Base-by-base conservation (phyloP, 2,797 vertebrate genomes). In the Tapera naevia region DNA sequence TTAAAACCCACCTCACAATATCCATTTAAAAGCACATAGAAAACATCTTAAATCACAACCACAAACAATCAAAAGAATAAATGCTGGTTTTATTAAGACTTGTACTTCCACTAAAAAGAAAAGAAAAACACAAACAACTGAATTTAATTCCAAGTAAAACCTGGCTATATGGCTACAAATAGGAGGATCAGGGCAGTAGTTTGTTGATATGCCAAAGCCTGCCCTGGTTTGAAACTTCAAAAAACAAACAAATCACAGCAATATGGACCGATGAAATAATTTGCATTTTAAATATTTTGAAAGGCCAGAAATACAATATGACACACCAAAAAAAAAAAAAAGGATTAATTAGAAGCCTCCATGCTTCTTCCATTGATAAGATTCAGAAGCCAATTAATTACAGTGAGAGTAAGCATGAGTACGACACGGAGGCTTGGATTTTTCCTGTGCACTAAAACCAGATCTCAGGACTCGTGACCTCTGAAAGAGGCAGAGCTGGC, bases 321-420 rank as follows among this genome's bases (percentile, higher is more conserved):
- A 54, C 13, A 24, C 24, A 53, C n/a, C 8, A 15, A 30, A 28
- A 88, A 88, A 72, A 66, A 6, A 4, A 28, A 88, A 88, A 72
- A 66, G 6, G 4, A n/a, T 86, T 75, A 53, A 78, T 60, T 79
- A 88, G 85, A 51, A 11, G 4, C 11, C 5, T 73, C 10, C 3
- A 16, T 5, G 9, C 13, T 58, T 76, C 17, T 91, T 62, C 35
- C 32, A 32, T 22, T 61, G 56, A 64, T 57, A 30, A 41, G 43
- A 58, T 3, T 70, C 12, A 27, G 19, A 33, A 57, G 9, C 32
- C 30, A 71, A 32, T 72, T 92, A 85, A 91, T 72, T 86, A 24
- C 32, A 32, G 30, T 15, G 1, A 0, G 37, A 54, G 33, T 13
- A 64, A 69, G 46, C 0, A 0, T 41, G 37, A 91, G 53, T 15